phyloP scores from a whole-genome alignment of 2,797 vertebrate species.

The Argya squamiceps region DNA sequence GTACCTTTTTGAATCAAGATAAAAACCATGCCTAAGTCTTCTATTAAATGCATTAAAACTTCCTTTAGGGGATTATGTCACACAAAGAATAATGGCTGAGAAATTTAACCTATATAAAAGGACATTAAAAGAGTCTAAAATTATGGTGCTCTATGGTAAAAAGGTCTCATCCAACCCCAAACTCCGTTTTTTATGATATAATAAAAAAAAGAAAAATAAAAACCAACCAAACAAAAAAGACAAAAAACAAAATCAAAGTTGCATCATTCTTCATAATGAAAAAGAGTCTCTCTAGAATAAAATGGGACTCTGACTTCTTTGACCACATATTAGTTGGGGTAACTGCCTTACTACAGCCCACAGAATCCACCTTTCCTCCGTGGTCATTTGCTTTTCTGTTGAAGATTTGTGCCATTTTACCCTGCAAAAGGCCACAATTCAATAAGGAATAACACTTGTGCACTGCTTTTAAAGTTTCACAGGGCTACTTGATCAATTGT shows the following conservation, averaged over 20 bases:
- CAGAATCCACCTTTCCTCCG: not conserved
- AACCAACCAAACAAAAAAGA: fast-evolving
- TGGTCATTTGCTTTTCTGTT: not conserved
- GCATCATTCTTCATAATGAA: not conserved
- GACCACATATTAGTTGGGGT: not conserved
- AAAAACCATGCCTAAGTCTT: not conserved
- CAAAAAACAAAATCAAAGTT: not conserved
- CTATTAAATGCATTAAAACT: not conserved
- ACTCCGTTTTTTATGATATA: not conserved
- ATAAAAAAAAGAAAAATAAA: not conserved
- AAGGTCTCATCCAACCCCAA: not conserved
- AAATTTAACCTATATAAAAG: not conserved
- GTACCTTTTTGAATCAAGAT: not conserved
- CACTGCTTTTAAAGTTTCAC: not conserved
- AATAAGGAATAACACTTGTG: not conserved
- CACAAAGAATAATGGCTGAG: not conserved
- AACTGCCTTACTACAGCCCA: not conserved
- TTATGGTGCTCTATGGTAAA: not conserved
- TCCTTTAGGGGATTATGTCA: not conserved
- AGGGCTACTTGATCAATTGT: not conserved
- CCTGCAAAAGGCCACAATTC: not conserved
- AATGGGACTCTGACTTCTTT: not conserved
- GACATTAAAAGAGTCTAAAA: not conserved
- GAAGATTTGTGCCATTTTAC: not conserved
- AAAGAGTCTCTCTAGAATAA: not conserved